Conservation (phyloP, 23 tunicate genomes). For the Styela plicata region DNA sequence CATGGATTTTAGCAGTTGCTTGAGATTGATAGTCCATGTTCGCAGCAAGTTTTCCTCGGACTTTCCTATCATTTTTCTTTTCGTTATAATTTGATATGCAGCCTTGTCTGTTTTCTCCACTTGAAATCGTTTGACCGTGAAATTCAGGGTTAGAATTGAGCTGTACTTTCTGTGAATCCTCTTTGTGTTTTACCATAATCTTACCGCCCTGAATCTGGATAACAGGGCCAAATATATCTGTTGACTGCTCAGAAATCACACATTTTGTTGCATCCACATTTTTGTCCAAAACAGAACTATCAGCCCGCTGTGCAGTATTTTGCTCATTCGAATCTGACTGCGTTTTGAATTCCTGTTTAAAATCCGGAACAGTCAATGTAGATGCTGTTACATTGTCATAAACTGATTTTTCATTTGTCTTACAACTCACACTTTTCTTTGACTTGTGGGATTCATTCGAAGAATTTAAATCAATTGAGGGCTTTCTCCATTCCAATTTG, state of each 20-base stretch:
- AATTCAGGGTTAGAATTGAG: background rate
- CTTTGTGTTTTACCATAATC: slow-evolving; percentile 2
- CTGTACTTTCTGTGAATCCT: background rate
- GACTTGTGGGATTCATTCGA: background rate
- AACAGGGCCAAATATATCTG: slow-evolving; percentile 20
- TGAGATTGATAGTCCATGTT: background rate
- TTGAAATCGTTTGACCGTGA: background rate
- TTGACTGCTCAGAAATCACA: no score
- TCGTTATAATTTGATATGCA: background rate
- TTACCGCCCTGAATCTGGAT: slow-evolving; percentile 7
- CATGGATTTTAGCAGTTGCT: background rate
- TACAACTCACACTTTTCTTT: background rate
- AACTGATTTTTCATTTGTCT: background rate
- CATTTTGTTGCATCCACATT: slow-evolving; percentile 1
- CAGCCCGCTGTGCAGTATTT: background rate
- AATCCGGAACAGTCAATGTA: background rate
- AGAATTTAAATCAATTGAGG: background rate
- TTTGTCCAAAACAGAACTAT: background rate
- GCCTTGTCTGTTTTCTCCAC: background rate
- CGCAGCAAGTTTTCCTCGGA: background rate
- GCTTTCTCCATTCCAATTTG: background rate
- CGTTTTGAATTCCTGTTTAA: background rate
- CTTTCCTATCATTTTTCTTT: background rate
- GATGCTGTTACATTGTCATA: background rate
- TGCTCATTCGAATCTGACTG: background rate